These are phyloP conservation scores for Arnoldichthys spilopterus DNA, from an alignment of 2,797 vertebrate genomes.

Conservation along the genomic window DNA sequence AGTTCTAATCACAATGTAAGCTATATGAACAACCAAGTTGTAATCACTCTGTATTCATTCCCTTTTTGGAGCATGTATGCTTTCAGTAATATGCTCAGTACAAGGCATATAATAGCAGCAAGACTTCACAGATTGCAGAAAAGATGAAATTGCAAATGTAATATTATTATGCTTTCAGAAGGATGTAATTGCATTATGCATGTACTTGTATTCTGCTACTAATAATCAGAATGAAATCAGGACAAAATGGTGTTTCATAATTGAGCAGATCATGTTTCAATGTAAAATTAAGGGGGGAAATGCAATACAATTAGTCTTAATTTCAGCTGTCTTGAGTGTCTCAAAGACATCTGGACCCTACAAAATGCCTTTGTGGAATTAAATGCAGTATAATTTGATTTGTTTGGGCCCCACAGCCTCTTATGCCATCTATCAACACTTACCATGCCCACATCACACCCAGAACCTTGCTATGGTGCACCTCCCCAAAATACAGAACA, in stretches of 20 bases:
- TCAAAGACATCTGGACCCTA: slow-evolving; percentile 9
- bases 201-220: slow-evolving; percentile 29
- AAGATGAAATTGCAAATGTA: slow-evolving; percentile 22
- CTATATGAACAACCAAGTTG: slow-evolving; percentile 18
- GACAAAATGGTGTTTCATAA: slow-evolving; percentile 34
- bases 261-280: slow-evolving; percentile 42
- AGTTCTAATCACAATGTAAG: background rate
- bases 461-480: background rate
- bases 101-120: slow-evolving; percentile 36
- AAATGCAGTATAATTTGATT: background rate
- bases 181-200: slow-evolving; percentile 45
- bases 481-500: background rate
- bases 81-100: slow-evolving; percentile 13
- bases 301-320: background rate
- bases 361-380: background rate
- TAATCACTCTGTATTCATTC: slow-evolving; percentile 48
- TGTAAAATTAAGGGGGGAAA: background rate
- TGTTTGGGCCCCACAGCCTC: background rate
- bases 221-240: slow-evolving; percentile 45
- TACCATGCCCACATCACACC: background rate
- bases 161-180: slow-evolving; percentile 43
- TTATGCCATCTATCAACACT: background rate
- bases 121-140: slow-evolving; percentile 24
- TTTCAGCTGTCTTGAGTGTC: background rate
- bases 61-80: slow-evolving; percentile 11